Base-by-base conservation (phyloP, 2,888 invertebrate species). In the Adineta ricciae region DNA sequence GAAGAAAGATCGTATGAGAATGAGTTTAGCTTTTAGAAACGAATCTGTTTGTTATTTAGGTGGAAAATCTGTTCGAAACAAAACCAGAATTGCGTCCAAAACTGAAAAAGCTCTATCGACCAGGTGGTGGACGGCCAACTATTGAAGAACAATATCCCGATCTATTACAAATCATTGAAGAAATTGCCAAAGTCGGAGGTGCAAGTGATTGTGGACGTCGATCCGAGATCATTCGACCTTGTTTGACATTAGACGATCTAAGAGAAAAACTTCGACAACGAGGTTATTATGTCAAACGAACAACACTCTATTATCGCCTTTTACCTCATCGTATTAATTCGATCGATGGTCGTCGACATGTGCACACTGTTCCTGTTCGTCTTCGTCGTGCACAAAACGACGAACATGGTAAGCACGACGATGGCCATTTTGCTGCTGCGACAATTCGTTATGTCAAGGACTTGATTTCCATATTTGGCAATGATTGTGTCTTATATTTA, bases 211-310 rank as follows among this genome's bases (percentile, higher is more conserved):
- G 36, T 32, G 19, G 72, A 36, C 32, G 72, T 36, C 72, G 72
- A 36, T 72, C 72, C 32, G 72, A 72, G 36, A 72, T 32, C 19
- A 72, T 72, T 72, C 72, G 72, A 72, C 72, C 72, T 36, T 72
- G 72, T 72, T 72, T 72, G 36, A 72, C 72, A 36, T 72, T 72
- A 36, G 72, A 72, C 36, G 72, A 72, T 72, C 16, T 72, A 32
- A 72, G 72, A 72, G 72, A 72, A 72, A 72, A 72, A 72, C 16
- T 72, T 72, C n/a, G 27, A 27, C 56, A 64, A 64, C n/a, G 56
- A 27, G 56, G 56, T 27, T 9, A 9, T 64, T 9, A 72, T 36
- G 24, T 72, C 2, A 72, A 72, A 72, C 3, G 72, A 72, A 72
- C 72, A 72, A 72, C 72, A 36, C 36, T 72, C 5, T 72, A 72